Percentiles rank a stretch among this genome's conserved stretches.
These are phyloP conservation scores for Halcyon badia DNA, from an alignment of 2,797 vertebrate species.

Conservation along the genomic window DNA sequence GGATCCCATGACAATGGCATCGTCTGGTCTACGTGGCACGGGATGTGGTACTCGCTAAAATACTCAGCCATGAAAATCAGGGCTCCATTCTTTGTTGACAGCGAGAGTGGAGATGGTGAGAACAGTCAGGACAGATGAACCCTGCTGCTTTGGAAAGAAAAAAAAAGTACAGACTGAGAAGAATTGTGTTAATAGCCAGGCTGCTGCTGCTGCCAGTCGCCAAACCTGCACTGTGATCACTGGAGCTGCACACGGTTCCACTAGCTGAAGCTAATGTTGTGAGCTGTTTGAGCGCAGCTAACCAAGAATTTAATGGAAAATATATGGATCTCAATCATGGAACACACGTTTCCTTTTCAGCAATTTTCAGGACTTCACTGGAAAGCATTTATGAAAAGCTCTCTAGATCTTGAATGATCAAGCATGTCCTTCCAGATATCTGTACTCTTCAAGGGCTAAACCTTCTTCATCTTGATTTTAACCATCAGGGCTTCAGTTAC, in stretches of 20 bases:
- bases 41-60: slow-evolving; percentile 91
- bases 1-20: slow-evolving; percentile 85
- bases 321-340: background rate
- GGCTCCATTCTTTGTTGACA: slow-evolving; percentile 82
- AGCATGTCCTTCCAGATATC: background rate
- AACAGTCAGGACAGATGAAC: slow-evolving; percentile 43
- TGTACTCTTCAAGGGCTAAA: background rate
- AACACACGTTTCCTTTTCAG: background rate
- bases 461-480: background rate
- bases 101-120: slow-evolving; percentile 85
- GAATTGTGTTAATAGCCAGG: background rate
- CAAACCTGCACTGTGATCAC: background rate
- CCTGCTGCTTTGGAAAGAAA: background rate
- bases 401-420: background rate
- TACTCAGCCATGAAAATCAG: slow-evolving; percentile 91
- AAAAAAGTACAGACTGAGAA: background rate
- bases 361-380: background rate
- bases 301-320: background rate
- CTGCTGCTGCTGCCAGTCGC: background rate
- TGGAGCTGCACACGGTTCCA: background rate
- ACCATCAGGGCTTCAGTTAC: background rate
- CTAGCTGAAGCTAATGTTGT: background rate
- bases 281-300: background rate
- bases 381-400: background rate
- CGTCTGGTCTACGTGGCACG: slow-evolving; percentile 90